Conservation (phyloP, 2,113 vertebrate species). For the Sinosuthora webbiana region DNA sequence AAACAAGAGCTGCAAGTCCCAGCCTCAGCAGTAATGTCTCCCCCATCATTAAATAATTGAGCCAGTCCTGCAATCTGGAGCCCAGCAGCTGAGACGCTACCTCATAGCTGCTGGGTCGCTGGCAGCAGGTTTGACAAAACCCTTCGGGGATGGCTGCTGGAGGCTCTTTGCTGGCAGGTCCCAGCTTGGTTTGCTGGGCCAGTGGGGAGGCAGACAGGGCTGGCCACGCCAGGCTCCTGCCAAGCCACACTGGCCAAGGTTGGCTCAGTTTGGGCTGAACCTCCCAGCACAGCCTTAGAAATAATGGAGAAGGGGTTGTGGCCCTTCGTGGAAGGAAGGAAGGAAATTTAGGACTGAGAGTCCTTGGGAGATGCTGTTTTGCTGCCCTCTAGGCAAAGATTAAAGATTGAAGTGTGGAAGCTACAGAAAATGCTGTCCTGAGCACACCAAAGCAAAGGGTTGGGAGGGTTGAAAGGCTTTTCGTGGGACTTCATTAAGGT, state of each 20-base stretch:
- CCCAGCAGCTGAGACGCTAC: constrained; percentile 54
- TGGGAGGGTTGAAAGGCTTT: neutral
- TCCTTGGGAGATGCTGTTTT: constrained; percentile 19
- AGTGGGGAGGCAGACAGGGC: constrained; percentile 24
- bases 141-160: neutral
- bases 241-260: constrained; percentile 17
- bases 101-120: constrained; percentile 58
- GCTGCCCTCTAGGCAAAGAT: constrained; percentile 55
- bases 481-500: neutral
- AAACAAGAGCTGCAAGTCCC: constrained; percentile 38
- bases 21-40: constrained; percentile 24
- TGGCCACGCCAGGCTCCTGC: neutral
- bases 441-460: neutral
- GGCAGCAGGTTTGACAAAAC: constrained; percentile 32
- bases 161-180: constrained; percentile 56
- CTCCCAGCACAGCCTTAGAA: neutral
- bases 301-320: neutral
- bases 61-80: constrained; percentile 6
- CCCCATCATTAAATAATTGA: constrained; percentile 66
- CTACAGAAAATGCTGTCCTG: neutral
- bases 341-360: neutral
- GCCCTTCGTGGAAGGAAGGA: neutral
- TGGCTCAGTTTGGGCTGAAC: neutral
- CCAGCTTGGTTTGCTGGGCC: constrained; percentile 61
- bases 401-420: constrained; percentile 23